Conservation (phyloP, 2,113 vertebrate genomes). For the Esox niger region DNA sequence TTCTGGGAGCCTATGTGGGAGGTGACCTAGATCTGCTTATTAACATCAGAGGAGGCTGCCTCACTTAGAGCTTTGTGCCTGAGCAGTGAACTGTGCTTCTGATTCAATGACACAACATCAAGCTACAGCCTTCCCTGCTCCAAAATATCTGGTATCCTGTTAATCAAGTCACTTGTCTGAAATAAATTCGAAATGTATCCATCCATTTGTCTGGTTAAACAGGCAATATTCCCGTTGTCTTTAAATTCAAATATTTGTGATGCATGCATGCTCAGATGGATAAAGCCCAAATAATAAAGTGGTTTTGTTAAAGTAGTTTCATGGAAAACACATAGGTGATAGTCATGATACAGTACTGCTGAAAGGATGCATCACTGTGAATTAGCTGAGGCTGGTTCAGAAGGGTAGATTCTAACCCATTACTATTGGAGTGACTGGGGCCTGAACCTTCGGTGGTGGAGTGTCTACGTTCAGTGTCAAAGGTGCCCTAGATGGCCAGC, state of each 20-base stretch:
- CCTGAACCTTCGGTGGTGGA: neutral
- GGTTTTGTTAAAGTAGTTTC: neutral
- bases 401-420: neutral
- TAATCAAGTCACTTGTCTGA: neutral
- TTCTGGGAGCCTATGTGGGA: slow-evolving; percentile 29
- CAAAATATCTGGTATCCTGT: neutral
- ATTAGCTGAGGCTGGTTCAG: neutral
- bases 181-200: neutral
- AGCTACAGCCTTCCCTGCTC: slow-evolving; percentile 31
- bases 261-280: too few relatives aligned
- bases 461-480: neutral
- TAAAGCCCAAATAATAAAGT: neutral
- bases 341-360: neutral
- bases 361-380: neutral
- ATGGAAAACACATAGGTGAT: neutral
- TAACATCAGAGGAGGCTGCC: slow-evolving; percentile 59
- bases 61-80: slow-evolving; percentile 71
- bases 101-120: slow-evolving; percentile 63
- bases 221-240: neutral
- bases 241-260: neutral
- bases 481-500: slow-evolving; percentile 52
- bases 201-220: neutral
- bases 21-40: slow-evolving; percentile 73
- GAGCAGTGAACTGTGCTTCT: slow-evolving; percentile 69
- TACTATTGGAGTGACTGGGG: neutral